These are phyloP conservation scores for Spialia ferax DNA, from an alignment of 2,888 invertebrate species.

Conservation along the genomic window DNA sequence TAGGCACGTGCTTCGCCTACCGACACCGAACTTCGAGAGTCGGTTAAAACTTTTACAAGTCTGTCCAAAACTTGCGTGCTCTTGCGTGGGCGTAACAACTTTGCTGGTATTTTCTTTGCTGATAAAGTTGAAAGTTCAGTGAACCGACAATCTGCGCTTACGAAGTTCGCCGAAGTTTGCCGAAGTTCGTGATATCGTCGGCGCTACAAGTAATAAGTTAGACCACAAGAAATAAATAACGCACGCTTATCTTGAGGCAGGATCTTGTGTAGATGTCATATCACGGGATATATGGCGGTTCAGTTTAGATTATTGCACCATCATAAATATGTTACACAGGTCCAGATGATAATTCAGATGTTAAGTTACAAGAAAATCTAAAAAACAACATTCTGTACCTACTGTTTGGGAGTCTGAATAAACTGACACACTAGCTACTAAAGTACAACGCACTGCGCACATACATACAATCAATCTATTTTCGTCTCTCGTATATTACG, in stretches of 20 bases:
- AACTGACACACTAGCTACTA: neutral
- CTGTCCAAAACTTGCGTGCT: constrained; percentile 18
- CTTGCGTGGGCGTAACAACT: constrained; percentile 27
- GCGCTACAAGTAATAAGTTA: constrained; percentile 16
- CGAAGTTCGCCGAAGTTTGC: constrained; percentile 19
- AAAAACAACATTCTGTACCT: too few species aligned
- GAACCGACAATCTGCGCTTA: constrained; percentile 23
- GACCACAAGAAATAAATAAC: constrained; percentile 7
- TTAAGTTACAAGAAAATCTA: too few species aligned
- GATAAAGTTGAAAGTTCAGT: constrained; percentile 29
- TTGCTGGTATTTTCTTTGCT: constrained; percentile 11
- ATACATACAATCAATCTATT: neutral
- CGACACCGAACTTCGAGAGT: neutral
- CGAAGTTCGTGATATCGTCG: constrained; percentile 20
- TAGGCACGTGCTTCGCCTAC: neutral
- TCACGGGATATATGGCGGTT: neutral
- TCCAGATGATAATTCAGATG: too few species aligned
- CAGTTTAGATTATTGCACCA: neutral
- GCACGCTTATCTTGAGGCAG: neutral
- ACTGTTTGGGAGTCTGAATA: too few species aligned
- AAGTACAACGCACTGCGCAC: neutral
- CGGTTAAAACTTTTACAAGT: constrained; percentile 11
- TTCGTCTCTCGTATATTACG: constrained; percentile 7
- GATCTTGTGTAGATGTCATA: neutral
- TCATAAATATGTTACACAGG: too few species aligned